Conservation (phyloP, 2,888 invertebrate species). For the Lasioglossum malachurum region DNA sequence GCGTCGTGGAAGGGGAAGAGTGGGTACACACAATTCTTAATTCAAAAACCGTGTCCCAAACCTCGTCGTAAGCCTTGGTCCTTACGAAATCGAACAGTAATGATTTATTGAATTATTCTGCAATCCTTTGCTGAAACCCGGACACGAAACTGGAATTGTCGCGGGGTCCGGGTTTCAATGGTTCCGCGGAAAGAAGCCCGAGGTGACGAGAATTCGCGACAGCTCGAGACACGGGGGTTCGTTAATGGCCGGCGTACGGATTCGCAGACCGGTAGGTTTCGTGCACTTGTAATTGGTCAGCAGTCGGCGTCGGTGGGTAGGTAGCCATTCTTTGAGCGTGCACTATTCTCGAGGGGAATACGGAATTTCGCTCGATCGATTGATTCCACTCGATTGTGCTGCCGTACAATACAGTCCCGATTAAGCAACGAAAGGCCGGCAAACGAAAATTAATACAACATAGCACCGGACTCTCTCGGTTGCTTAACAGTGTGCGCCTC, state of each 20-base stretch:
- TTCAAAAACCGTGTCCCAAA: too few relatives aligned
- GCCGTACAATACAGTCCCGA: conserved; percentile 73
- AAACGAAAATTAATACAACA: conserved; percentile 77
- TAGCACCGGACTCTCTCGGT: conserved; percentile 30
- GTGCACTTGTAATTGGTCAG: conserved; percentile 40
- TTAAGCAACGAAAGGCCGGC: conserved; percentile 71
- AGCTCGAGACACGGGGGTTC: conserved; percentile 36
- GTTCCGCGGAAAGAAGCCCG: neutral
- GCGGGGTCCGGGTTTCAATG: neutral
- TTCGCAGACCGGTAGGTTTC: conserved; percentile 30
- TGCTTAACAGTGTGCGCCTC: conserved; percentile 29
- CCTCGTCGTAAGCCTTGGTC: too few relatives aligned
- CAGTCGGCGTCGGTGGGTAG: neutral
- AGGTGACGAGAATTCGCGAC: conserved; percentile 6
- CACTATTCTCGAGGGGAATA: conserved; percentile 58
- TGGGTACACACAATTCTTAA: too few relatives aligned
- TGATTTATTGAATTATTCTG: too few relatives aligned
- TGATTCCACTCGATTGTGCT: conserved; percentile 74
- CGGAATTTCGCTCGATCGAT: conserved; percentile 69
- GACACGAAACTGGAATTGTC: neutral
- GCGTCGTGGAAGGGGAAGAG: too few relatives aligned
- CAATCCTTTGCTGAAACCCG: too few relatives aligned
- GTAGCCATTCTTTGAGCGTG: conserved; percentile 51
- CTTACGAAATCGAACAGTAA: too few relatives aligned
- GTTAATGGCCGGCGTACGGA: conserved; percentile 30